Conservation (phyloP, 1,140 invertebrate genomes). For the Caerostris extrusa region DNA sequence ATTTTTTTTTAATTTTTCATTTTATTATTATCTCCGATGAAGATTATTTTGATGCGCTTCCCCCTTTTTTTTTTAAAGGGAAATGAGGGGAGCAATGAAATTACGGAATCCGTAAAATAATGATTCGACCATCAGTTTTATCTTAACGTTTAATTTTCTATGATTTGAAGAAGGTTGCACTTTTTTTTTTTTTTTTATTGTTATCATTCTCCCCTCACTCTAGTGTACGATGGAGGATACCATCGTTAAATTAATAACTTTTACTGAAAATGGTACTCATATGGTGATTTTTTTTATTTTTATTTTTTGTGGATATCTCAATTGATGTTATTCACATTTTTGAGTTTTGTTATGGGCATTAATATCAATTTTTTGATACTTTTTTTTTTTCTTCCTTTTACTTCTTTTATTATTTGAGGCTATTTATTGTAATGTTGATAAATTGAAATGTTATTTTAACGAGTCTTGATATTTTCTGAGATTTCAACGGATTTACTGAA, state of each 20-base stretch:
- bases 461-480: too few relatives aligned
- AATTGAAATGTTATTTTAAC: too few relatives aligned
- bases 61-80: neutral
- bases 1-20: neutral
- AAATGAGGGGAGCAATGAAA: slow-evolving; percentile 23
- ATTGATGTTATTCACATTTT: neutral
- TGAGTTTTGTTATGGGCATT: neutral
- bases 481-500: too few relatives aligned
- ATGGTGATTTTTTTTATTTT: neutral
- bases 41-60: slow-evolving; percentile 2
- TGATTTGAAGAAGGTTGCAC: neutral
- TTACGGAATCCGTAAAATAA: slow-evolving; percentile 18
- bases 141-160: slow-evolving; percentile 33
- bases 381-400: too few relatives aligned
- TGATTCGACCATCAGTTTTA: neutral
- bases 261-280: neutral
- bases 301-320: neutral
- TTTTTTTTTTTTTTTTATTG: slow-evolving; percentile 31
- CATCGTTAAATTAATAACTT: slow-evolving; percentile 29
- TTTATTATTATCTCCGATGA: neutral
- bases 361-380: too few relatives aligned
- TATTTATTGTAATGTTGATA: too few relatives aligned
- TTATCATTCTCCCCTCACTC: neutral
- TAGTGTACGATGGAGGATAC: neutral
- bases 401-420: too few relatives aligned